phyloP scores from a whole-genome alignment of 2,888 invertebrate genomes.

The Tachina grossa region DNA sequence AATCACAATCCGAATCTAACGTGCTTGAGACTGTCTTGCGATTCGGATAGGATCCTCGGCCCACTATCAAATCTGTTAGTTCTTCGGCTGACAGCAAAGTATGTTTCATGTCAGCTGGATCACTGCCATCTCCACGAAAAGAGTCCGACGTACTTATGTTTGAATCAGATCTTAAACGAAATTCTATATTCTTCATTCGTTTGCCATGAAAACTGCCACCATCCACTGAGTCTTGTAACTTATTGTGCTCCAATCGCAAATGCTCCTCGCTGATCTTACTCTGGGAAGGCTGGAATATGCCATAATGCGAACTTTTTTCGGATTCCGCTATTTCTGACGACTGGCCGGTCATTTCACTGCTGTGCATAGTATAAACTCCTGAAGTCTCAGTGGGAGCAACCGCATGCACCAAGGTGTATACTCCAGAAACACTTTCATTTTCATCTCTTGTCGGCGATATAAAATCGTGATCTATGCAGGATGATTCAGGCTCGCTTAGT shows the following conservation, averaged over 20 bases:
- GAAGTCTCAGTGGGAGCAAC: constrained; percentile 92
- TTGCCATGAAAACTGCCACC: constrained; percentile 81
- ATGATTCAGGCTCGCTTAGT: constrained; percentile 88
- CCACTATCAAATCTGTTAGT: constrained; percentile 92
- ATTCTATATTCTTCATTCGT: constrained; percentile 83
- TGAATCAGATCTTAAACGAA: constrained; percentile 89
- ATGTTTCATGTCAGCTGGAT: constrained; percentile 91
- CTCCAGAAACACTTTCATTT: constrained; percentile 84
- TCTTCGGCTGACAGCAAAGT: constrained; percentile 92
- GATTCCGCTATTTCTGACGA: constrained; percentile 85
- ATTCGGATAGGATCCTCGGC: constrained; percentile 89
- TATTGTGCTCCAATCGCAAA: constrained; percentile 72
- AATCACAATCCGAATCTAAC: constrained; percentile 94
- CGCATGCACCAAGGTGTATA: constrained; percentile 85
- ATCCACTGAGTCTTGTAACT: constrained; percentile 85
- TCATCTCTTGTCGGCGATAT: constrained; percentile 78
- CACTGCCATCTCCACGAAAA: constrained; percentile 94
- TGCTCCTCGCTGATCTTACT: constrained; percentile 83
- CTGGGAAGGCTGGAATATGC: constrained; percentile 84
- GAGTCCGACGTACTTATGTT: constrained; percentile 90
- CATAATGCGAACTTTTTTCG: constrained; percentile 85
- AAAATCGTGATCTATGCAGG: constrained; percentile 87
- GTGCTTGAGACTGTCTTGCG: constrained; percentile 92
- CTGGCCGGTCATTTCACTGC: constrained; percentile 85
- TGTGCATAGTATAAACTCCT: constrained; percentile 92